Percentiles rank a stretch among this genome's conserved stretches.
Conservation (phyloP, 2,113 vertebrate genomes). For the Myanophis thanlyinensis region DNA sequence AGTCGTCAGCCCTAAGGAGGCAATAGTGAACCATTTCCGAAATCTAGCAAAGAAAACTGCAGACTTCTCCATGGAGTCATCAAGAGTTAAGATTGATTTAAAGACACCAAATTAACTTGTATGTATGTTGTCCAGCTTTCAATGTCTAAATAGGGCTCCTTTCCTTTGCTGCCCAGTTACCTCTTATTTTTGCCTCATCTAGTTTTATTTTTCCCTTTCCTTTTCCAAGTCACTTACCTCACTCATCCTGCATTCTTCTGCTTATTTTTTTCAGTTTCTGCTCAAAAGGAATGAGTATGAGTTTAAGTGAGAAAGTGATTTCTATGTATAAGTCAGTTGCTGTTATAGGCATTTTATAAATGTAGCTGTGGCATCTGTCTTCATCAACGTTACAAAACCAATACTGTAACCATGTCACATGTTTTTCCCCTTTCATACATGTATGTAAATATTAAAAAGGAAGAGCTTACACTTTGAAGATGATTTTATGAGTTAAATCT, state of each 20-base stretch:
- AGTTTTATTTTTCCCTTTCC: background rate
- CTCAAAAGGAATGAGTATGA: background rate
- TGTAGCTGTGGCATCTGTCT: background rate
- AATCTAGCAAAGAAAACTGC: too few species aligned
- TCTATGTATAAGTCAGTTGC: background rate
- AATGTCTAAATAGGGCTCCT: background rate
- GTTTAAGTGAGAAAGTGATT: background rate
- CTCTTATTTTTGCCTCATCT: background rate
- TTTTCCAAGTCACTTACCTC: background rate
- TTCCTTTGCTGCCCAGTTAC: background rate
- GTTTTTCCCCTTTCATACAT: background rate
- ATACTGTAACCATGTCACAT: background rate
- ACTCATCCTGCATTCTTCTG: background rate
- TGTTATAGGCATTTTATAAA: background rate
- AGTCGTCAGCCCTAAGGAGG: too few species aligned
- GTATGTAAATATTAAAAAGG: too few species aligned
- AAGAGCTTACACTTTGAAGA: too few species aligned
- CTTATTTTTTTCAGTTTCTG: background rate
- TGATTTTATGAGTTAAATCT: background rate
- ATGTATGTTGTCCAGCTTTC: background rate
- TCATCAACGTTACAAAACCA: background rate
- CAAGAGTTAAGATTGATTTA: background rate
- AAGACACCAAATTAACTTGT: background rate
- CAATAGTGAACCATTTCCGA: too few species aligned
- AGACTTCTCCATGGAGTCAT: background rate